Evolutionary conservation across 2,113 vertebrate genomes (phyloP).

Genomic region (Notechis scutatus): DNA sequence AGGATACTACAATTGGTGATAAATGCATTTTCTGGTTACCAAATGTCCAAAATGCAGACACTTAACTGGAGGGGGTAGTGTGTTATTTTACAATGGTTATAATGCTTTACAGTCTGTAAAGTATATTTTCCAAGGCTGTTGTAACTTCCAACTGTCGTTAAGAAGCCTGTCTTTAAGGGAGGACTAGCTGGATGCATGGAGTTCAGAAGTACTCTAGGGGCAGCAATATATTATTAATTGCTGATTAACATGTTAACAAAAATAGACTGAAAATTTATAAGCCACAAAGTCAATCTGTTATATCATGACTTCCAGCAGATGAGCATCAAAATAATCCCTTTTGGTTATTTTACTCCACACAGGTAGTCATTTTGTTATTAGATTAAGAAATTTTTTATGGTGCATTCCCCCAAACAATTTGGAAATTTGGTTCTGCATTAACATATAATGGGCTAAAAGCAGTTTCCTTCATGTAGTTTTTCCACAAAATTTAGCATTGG

Average conservation of each 20-base stretch:
- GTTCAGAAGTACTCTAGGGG: background rate
- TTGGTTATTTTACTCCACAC: background rate
- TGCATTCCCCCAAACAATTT: background rate
- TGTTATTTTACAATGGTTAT: background rate
- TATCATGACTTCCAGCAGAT: background rate
- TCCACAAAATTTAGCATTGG: background rate
- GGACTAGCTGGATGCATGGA: background rate
- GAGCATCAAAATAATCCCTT: background rate
- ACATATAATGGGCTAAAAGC: background rate
- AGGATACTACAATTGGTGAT: background rate
- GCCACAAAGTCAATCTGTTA: constrained; percentile 36
- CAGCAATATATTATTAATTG: background rate
- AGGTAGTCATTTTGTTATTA: background rate
- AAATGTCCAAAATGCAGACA: background rate
- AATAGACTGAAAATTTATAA: constrained; percentile 52
- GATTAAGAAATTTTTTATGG: background rate
- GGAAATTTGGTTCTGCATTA: background rate
- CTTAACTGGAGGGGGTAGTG: background rate
- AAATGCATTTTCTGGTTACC: background rate
- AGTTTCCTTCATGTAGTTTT: background rate
- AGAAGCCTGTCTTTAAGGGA: too few species aligned
- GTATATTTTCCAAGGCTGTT: too few species aligned
- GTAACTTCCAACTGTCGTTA: background rate
- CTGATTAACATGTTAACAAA: background rate
- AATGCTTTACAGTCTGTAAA: too few species aligned